phyloP scores from a whole-genome alignment of 2,113 vertebrate species.

The Thamnophis sirtalis region DNA sequence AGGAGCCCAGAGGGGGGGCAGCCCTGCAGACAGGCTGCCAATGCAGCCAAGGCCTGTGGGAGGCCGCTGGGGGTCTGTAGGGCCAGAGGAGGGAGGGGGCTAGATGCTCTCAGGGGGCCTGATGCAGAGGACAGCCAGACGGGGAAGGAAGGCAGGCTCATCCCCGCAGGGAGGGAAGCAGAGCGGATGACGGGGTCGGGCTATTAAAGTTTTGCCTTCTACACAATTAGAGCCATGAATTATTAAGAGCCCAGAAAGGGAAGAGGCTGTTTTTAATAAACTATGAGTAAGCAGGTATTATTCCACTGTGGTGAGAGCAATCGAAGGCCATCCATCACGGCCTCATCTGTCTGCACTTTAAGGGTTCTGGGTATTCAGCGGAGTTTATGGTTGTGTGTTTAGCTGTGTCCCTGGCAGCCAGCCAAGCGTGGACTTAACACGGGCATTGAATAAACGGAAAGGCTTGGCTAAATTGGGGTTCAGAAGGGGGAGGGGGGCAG shows the following conservation, averaged over 20 bases:
- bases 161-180: not conserved
- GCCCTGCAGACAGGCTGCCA: not conserved
- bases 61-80: fast-evolving
- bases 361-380: constrained; percentile 56
- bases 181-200: constrained; percentile 8
- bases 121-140: not conserved
- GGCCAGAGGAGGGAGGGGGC: not conserved
- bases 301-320: constrained; percentile 61
- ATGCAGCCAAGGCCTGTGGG: not conserved
- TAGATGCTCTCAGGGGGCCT: not conserved
- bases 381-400: constrained; percentile 33
- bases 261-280: constrained; percentile 66
- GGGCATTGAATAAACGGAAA: not conserved
- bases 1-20: not conserved
- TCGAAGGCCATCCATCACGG: constrained; percentile 61
- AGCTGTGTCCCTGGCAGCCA: constrained; percentile 38
- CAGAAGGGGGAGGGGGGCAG: not conserved
- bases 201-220: constrained; percentile 46
- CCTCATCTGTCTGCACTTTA: constrained; percentile 39
- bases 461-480: not conserved
- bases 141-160: not conserved
- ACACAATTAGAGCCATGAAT: constrained; percentile 65
- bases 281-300: constrained; percentile 74
- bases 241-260: constrained; percentile 60
- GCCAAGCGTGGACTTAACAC: constrained; percentile 36